Conservation (phyloP, 2,113 vertebrate genomes). For the Ophthalmolycus amberensis region DNA sequence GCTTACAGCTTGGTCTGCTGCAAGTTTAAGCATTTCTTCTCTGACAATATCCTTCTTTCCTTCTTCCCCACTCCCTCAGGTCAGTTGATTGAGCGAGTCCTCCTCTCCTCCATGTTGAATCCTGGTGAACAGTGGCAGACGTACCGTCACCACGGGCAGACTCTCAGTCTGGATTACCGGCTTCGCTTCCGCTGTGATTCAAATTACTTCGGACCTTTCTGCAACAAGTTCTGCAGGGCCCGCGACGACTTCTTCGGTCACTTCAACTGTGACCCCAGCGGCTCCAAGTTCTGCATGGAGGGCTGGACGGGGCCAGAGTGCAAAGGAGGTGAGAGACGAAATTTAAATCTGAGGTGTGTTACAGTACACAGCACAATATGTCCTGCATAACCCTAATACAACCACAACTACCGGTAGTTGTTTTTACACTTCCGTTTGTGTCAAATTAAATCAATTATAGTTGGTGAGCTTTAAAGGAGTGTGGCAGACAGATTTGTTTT, state of each 20-base stretch:
- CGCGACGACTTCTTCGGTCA: conserved; percentile 86
- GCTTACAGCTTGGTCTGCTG: neutral
- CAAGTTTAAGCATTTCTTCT: neutral
- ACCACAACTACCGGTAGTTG: neutral
- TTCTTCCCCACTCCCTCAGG: conserved; percentile 66
- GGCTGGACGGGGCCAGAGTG: conserved; percentile 83
- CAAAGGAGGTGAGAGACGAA: conserved; percentile 69
- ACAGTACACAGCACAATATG: neutral
- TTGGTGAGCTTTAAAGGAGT: neutral
- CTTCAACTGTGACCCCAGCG: conserved; percentile 84
- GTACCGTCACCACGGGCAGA: conserved; percentile 81
- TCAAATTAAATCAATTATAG: neutral
- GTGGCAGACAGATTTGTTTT: neutral
- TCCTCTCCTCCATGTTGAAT: conserved; percentile 86
- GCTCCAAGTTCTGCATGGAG: conserved; percentile 87
- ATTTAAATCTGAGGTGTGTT: neutral
- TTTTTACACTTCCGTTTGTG: neutral
- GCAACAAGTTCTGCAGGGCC: conserved; percentile 83
- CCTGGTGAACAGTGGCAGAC: conserved; percentile 85
- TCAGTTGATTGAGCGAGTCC: conserved; percentile 84
- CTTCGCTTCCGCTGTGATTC: conserved; percentile 84
- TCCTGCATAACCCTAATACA: neutral
- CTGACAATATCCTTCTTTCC: neutral
- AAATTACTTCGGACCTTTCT: conserved; percentile 86
- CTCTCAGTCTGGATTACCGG: conserved; percentile 84